Percentiles rank a stretch among this genome's conserved stretches.
These are phyloP conservation scores for Echiichthys vipera DNA, from an alignment of 2,797 vertebrate genomes.

Conservation along the genomic window DNA sequence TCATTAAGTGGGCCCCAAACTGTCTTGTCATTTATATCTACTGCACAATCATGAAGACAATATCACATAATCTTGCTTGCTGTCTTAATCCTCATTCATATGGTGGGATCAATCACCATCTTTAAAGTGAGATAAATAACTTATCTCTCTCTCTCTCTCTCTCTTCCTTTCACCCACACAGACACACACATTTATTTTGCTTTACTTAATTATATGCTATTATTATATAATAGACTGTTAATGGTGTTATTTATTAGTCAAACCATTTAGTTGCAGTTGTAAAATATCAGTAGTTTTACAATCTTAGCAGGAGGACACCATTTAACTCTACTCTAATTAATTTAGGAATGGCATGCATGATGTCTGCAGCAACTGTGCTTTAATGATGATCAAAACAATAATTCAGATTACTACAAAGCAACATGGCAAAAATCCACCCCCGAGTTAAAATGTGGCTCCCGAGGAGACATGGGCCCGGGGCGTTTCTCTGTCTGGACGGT, in stretches of 20 bases:
- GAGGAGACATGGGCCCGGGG: background rate
- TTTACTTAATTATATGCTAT: too few species aligned
- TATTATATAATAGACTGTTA: too few species aligned
- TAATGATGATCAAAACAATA: background rate
- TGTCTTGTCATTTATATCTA: background rate
- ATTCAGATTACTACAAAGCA: background rate
- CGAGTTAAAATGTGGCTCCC: background rate
- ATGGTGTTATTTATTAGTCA: too few species aligned
- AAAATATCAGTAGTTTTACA: too few species aligned
- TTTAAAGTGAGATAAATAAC: background rate
- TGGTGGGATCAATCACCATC: background rate
- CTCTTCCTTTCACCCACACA: background rate
- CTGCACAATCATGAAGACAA: background rate
- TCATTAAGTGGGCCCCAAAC: background rate
- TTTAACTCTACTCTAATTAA: too few species aligned
- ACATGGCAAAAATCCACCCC: background rate
- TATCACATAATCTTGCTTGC: background rate
- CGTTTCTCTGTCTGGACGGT: background rate
- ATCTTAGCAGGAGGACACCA: too few species aligned
- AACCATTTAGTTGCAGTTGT: too few species aligned
- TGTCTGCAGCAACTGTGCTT: background rate
- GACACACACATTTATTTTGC: background rate
- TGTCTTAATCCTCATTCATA: constrained; percentile 3
- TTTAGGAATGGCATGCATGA: background rate
- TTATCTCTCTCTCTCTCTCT: background rate